Percentiles rank a stretch among this genome's conserved stretches.
These are phyloP conservation scores for Limanda limanda DNA, from an alignment of 2,113 vertebrate species.

Conservation along the genomic window DNA sequence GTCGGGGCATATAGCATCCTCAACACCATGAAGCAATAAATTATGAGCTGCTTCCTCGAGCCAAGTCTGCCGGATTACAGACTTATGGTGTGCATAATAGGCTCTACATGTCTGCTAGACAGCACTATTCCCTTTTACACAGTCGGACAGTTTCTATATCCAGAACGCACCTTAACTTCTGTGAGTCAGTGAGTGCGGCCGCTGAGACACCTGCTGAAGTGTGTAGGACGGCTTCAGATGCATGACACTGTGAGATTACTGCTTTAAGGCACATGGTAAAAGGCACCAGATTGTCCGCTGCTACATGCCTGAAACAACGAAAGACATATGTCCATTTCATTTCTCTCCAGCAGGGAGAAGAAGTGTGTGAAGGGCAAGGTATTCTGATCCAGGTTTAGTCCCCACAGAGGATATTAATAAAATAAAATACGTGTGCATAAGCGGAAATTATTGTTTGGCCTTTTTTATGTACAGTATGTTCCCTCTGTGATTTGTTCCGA, in stretches of 20 bases:
- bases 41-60: not conserved
- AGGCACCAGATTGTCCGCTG: constrained; percentile 47
- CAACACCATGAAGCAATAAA: not conserved
- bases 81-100: constrained; percentile 9
- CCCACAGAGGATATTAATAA: not conserved
- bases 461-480: not conserved
- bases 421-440: not conserved
- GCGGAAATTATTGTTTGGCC: not conserved
- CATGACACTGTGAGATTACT: constrained; percentile 18
- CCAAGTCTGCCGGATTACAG: not conserved
- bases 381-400: not conserved
- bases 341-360: constrained; percentile 63
- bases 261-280: constrained; percentile 35
- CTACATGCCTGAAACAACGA: constrained; percentile 47
- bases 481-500: not conserved
- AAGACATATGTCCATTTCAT: constrained; percentile 43
- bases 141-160: constrained; percentile 24
- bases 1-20: not conserved
- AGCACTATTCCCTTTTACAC: constrained; percentile 10
- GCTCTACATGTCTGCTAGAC: constrained; percentile 1
- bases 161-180: not conserved
- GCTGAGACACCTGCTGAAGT: constrained; percentile 14
- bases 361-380: constrained; percentile 40
- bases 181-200: constrained; percentile 2
- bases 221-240: not conserved